Conservation (phyloP, 1,140 invertebrate species). For the Adoxophyes honmai region DNA sequence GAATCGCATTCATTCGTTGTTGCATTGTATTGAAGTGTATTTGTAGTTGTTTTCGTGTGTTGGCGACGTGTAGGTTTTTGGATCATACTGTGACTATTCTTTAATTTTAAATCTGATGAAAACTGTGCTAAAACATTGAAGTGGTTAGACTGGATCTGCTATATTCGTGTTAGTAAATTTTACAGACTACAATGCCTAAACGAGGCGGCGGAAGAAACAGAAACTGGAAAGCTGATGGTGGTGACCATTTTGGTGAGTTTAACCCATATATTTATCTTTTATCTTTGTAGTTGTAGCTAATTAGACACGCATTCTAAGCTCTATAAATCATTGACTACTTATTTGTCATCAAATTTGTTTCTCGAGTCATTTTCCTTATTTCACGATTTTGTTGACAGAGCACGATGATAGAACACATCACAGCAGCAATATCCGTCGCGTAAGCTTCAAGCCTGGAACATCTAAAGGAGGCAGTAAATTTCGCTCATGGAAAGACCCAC, state of each 20-base stretch:
- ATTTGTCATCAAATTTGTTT: not conserved
- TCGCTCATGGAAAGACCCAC: slow-evolving; percentile 59
- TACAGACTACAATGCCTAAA: slow-evolving; percentile 57
- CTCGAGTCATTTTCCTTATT: slow-evolving; percentile 18
- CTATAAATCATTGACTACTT: slow-evolving; percentile 11
- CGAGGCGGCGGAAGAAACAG: slow-evolving; percentile 57
- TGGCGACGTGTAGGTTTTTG: too few species aligned
- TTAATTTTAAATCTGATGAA: too few species aligned
- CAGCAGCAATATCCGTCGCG: slow-evolving; percentile 55
- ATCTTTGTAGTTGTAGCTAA: too few species aligned
- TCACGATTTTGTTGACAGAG: slow-evolving; percentile 44
- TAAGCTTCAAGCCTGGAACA: slow-evolving; percentile 77
- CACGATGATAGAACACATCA: slow-evolving; percentile 64
- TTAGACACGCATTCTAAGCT: not conserved
- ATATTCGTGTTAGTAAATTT: too few species aligned
- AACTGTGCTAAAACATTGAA: too few species aligned
- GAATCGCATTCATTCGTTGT: not conserved
- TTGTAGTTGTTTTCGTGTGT: not conserved
- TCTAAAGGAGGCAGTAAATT: slow-evolving; percentile 69
- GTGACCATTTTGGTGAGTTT: slow-evolving; percentile 62
- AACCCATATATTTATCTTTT: slow-evolving; percentile 5
- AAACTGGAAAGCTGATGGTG: slow-evolving; percentile 45
- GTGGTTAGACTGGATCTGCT: too few species aligned
- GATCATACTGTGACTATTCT: too few species aligned
- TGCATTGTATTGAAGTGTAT: not conserved